Base-by-base conservation (phyloP, 2,797 vertebrate species). In the Mycteria americana region DNA sequence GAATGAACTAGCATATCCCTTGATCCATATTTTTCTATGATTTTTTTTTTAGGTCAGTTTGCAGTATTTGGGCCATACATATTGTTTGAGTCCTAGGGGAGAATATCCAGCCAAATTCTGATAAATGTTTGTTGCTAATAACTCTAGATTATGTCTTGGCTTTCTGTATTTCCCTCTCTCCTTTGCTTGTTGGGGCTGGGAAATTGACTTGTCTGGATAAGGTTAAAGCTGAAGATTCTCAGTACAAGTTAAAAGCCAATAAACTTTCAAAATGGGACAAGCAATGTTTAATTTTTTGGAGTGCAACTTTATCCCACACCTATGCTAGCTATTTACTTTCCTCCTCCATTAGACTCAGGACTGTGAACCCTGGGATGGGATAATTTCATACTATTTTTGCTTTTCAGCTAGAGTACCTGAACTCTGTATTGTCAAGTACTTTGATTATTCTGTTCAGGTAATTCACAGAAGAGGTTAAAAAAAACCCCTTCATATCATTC, bases 121-220 rank as follows among this genome's bases (percentile, higher is more conserved):
- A 67, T 96, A 89, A 76, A 70, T 64, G 35, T 95, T 94, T 94
- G 54, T 68, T 88, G 60, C 30, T 90, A 76, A 82, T 92, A 87
- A 85, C 53, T 17, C 18, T 75, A 72, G 78, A 92, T 89, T 88
- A 57, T 83, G 27, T 82, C 60, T 89, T 91, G 69, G 31, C 78
- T 91, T 92, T 94, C 74, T 76, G 12, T 93, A 78, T 37, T 79
- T 96, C 39, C 33, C n/a, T 67, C 88, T 90, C 35, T 93, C 51
- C 45, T 70, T 83, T 94, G 28, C 60, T 35, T 91, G 60, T 22
- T 83, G 60, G 80, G 31, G 18, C 81, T 94, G 53, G 30, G 64
- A 85, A 95, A 80, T 73, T 54, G 56, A 78, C 68, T 92, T 75
- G 53, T 73, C 81, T 93, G 67, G 57, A n/a, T 80, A 83, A 95